Conservation (phyloP, 2,113 vertebrate genomes). For the Neodontobutis hainanensis region DNA sequence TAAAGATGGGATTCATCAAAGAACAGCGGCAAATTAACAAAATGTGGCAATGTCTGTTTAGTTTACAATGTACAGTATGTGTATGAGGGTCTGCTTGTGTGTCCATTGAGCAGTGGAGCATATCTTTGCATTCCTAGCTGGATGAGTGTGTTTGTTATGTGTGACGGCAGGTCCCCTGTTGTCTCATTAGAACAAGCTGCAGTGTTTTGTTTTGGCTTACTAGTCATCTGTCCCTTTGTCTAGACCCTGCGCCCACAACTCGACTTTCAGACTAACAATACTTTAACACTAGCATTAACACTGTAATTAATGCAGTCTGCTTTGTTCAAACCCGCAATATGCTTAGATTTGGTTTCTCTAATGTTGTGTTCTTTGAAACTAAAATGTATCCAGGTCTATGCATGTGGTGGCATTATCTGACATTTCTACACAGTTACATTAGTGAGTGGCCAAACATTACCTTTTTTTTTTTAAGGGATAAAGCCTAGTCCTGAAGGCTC, state of each 20-base stretch:
- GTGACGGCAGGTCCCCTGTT: conserved; percentile 65
- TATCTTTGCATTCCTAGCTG: conserved; percentile 25
- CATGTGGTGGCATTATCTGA: neutral
- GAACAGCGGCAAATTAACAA: conserved; percentile 37
- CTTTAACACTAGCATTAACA: conserved; percentile 42
- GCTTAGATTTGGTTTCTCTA: neutral
- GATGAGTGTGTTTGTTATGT: conserved; percentile 41
- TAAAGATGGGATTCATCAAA: conserved; percentile 45
- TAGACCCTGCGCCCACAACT: conserved; percentile 45
- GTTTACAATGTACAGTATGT: conserved; percentile 16
- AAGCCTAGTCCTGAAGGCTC: too few relatives aligned
- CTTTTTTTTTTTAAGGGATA: too few relatives aligned
- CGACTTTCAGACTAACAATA: conserved; percentile 40
- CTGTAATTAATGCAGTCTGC: conserved; percentile 41
- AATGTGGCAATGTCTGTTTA: neutral
- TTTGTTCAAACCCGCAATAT: neutral
- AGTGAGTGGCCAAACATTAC: too few relatives aligned
- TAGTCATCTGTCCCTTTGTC: conserved; percentile 66
- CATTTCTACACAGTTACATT: too few relatives aligned
- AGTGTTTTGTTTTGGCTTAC: conserved; percentile 62
- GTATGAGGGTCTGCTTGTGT: conserved; percentile 3
- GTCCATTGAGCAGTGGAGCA: conserved; percentile 13
- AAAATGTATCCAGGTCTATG: neutral
- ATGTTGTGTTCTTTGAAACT: neutral
- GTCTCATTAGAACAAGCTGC: conserved; percentile 73